Base-by-base conservation (phyloP, 2,797 vertebrate species). In the Alosa sapidissima region DNA sequence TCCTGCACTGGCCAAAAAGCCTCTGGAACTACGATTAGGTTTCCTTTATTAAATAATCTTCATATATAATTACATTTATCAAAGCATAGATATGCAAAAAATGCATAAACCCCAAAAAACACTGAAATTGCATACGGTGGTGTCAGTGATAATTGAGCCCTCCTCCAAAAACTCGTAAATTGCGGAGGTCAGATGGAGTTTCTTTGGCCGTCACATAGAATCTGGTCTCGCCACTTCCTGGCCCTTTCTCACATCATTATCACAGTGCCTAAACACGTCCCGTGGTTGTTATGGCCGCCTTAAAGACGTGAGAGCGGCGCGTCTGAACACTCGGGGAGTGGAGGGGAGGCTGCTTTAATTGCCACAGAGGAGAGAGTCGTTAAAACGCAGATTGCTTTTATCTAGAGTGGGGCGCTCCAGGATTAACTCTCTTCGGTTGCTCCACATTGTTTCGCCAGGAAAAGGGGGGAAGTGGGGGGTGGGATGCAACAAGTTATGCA, bases 401-500 rank as follows among this genome's bases (percentile, higher is more conserved):
- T 96, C 95, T 96, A 92, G 94, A 94, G 91, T 94, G 94, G 94
- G 95, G 95, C 94, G 96, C 96, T 95, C 93, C 81, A 94, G 96
- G 96, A 96, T 97, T 97, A 97, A 95, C 93, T 91, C 95, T 96
- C 95, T 95, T 95, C 95, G 94, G 94, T 95, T 94, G 94, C 93
- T 91, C 94, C 92, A 95, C 96, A 97, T 97, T 97, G 96, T 97
- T 97, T 94, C 94, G 96, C 86, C 68, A 75, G 33, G 68, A 75
- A 81, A 87, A 82, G 84, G 82, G 72, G 65, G 75, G 48, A 16
- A 19, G 68, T 41, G 36, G 68, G 86, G 72, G 81, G 72, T 83
- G 94, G 95, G 86, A 91, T 95, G 96, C 96, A 97, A 97, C 96
- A 97, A 97, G 97, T 97, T 97, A 98, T 98, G 97, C 96, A 98